Percentiles rank a stretch among this genome's conserved stretches.
These are phyloP conservation scores for Hippoglossus stenolepis DNA, from an alignment of 2,113 vertebrate genomes.

Conservation along the genomic window DNA sequence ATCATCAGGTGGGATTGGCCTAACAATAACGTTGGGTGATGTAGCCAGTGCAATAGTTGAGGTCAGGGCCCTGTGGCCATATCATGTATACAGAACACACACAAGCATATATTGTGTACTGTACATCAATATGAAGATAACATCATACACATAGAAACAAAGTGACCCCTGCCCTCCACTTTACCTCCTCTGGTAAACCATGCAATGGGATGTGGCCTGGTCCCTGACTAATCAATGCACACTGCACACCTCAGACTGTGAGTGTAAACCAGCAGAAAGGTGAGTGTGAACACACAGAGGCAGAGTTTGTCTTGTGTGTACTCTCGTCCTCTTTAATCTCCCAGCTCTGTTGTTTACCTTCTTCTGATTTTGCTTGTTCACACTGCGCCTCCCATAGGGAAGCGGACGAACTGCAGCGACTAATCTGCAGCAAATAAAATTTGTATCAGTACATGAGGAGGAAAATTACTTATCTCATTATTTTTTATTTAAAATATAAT, in stretches of 20 bases:
- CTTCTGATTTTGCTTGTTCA: slow-evolving; percentile 53
- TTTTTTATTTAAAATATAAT: too few relatives aligned
- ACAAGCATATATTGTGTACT: neutral
- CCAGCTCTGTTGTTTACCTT: neutral
- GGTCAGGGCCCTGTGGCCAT: too few relatives aligned
- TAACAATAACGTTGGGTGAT: too few relatives aligned
- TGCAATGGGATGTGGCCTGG: slow-evolving; percentile 3
- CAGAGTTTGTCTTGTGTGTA: neutral
- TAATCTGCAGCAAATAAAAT: neutral
- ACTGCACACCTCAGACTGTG: neutral
- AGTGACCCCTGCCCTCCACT: neutral
- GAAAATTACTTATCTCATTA: too few relatives aligned
- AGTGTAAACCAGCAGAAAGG: neutral
- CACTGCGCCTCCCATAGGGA: slow-evolving; percentile 66
- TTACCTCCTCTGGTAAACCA: slow-evolving; percentile 14
- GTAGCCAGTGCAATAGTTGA: too few relatives aligned
- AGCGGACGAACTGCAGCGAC: slow-evolving; percentile 43
- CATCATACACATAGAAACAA: neutral
- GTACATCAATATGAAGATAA: neutral
- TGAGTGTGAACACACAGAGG: slow-evolving; percentile 20
- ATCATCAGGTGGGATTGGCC: too few relatives aligned
- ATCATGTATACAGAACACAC: neutral
- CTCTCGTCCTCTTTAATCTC: slow-evolving; percentile 14
- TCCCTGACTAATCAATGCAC: slow-evolving; percentile 33
- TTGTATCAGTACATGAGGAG: too few relatives aligned